Base-by-base conservation (phyloP, 2,888 invertebrate genomes). In the Sclerodermus sp. region DNA sequence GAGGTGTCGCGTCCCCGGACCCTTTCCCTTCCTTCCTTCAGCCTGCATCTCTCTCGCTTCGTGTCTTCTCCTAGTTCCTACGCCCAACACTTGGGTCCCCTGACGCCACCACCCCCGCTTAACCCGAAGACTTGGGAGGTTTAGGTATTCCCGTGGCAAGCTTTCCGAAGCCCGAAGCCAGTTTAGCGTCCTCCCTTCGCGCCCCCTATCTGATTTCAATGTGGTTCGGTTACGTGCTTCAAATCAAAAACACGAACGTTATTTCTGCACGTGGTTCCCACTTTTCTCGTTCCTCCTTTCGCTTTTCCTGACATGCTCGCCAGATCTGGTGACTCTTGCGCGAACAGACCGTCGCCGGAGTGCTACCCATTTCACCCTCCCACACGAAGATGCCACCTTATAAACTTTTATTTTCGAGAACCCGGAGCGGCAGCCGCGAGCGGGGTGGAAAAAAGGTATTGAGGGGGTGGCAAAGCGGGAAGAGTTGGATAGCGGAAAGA, bases 191-290 rank as follows among this genome's bases (percentile, higher is more conserved):
- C 66, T 64, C 55, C 56, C 61, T 23, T 50, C 57, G 64, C 65
- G 56, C 62, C 8, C 64, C 64, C 68, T 70, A 70, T 73, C 70
- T 66, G 71, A 75, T 75, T 74, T 75, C 75, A 74, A 75, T 73
- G 73, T 70, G 70, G 68, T 70, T 71, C 70, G 63, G 65, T 71
- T 74, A 75, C 75, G 73, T 75, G 75, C 70, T 61, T 65, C 68
- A 70, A 75, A 75, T 75, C 67, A 75, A 69, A 75, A 75, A 72
- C 70, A 74, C 64, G 60, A 64, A 65, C 64, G 63, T 66, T 68
- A 69, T 68, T 67, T 64, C 63, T 56, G 64, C 71, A 71, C 68
- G 71, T 67, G 70, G 59, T 62, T 58, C 55, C 57, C 62, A 64
- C 66, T 68, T 67, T 61, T 67, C 64, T 62, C 59, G 44, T 46